Conservation (phyloP, 2,797 vertebrate species). For the Spinus pinus region DNA sequence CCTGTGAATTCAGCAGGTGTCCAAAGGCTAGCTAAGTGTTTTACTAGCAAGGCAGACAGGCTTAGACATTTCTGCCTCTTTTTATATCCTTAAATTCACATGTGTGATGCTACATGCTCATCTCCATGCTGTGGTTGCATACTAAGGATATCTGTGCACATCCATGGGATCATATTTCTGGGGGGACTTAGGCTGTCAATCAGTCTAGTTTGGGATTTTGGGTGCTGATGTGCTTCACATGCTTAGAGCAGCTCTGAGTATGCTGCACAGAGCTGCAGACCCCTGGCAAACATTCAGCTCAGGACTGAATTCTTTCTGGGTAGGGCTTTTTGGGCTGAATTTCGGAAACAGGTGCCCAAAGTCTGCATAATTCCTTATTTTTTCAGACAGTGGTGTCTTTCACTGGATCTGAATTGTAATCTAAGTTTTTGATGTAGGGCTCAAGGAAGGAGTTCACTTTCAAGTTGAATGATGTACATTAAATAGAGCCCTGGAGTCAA, state of each 20-base stretch:
- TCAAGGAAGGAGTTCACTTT: not conserved
- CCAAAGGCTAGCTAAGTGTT: not conserved
- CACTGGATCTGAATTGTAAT: not conserved
- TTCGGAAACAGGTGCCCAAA: not conserved
- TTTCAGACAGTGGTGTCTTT: not conserved
- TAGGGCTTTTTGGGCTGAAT: not conserved
- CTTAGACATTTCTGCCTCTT: not conserved
- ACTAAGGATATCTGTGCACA: not conserved
- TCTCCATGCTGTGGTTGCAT: not conserved
- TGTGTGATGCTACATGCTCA: not conserved
- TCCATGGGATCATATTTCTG: not conserved
- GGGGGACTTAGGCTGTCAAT: accelerated
- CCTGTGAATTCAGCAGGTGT: not conserved
- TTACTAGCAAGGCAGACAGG: not conserved
- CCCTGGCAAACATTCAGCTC: not conserved
- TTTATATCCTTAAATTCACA: not conserved
- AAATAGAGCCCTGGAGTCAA: constrained; percentile 4
- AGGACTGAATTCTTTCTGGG: not conserved
- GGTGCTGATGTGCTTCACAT: not conserved
- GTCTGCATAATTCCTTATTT: not conserved
- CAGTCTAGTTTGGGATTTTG: not conserved
- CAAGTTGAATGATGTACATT: not conserved
- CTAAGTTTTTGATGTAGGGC: not conserved
- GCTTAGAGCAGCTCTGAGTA: not conserved
- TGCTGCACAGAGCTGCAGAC: not conserved